Evolutionary conservation across 1,140 invertebrate species (phyloP).

Genomic region (Cydia strobilella): DNA sequence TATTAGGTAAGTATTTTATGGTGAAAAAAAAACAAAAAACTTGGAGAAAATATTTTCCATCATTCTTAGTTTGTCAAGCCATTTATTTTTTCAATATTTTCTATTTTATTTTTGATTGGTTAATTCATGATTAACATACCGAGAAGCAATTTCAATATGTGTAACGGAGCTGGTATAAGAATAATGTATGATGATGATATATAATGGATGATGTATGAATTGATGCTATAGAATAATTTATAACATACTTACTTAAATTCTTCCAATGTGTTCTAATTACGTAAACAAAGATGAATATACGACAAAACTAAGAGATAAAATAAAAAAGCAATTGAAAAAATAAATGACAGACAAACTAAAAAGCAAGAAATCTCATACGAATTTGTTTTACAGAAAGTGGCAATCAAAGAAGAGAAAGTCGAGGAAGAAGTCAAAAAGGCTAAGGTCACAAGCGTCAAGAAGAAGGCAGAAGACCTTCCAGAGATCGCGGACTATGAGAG

Average conservation of each 20-base stretch:
- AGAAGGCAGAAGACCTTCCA: slow-evolving; percentile 84
- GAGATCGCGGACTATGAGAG: slow-evolving; percentile 87
- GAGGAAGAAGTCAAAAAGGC: slow-evolving; percentile 72
- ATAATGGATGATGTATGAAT: too few relatives aligned
- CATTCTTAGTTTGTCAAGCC: not conserved
- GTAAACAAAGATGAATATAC: not conserved
- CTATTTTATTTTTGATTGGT: not conserved
- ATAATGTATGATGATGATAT: too few relatives aligned
- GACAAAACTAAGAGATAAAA: not conserved
- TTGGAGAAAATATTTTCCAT: not conserved
- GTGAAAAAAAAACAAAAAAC: not conserved
- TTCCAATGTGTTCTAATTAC: not conserved
- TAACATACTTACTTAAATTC: too few relatives aligned
- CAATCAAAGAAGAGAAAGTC: slow-evolving; percentile 67
- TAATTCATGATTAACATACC: not conserved
- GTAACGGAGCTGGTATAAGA: not conserved
- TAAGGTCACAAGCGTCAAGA: slow-evolving; percentile 65
- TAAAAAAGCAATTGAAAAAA: not conserved
- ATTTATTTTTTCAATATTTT: not conserved
- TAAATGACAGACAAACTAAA: not conserved
- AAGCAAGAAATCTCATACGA: not conserved
- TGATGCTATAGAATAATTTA: not conserved
- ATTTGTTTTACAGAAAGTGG: slow-evolving; percentile 68
- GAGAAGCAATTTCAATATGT: not conserved
- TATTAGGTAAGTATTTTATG: slow-evolving; percentile 3